Base-by-base conservation (phyloP, 2,888 invertebrate species). In the Drosophila infuscata region DNA sequence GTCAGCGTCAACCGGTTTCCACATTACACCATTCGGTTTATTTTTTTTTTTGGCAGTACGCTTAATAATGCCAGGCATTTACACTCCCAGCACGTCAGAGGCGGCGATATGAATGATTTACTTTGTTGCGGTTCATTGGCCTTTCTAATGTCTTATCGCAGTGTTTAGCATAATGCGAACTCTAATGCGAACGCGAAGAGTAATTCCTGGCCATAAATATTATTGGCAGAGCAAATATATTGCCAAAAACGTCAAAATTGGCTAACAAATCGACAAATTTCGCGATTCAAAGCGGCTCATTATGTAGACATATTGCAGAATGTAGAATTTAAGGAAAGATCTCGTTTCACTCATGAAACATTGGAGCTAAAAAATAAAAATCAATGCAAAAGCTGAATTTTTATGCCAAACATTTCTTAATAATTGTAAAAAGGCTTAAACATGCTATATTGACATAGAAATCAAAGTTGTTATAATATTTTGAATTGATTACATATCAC, bases 1-100 rank as follows among this genome's bases (percentile, higher is more conserved):
- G 60, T 49, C 53, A 59, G 33, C 79, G 76, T 83, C 82, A 85
- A 85, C 89, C 85, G 89, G 85, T 85, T 85, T 89, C 57, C 84
- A 74, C 61, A 76, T 80, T 78, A 87, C 87, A 78, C 74, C 84
- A 76, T 70, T 66, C 60, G 64, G 72, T 80, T 73, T 60, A 25
- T 53, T 25, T 6, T 25, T 6, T 25, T 25, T 56, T 56, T 88
- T 72, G 83, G 72, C 74, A 76, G 76, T 85, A 81, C 36, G 36
- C 52, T 53, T 25, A 48, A 48, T 54, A 52, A 43, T 30, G 36
- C 29, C 46, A 53, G 11, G 15, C 53, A 51, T 32, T 61, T 49
- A 63, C 64, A 60, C 53, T 65, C 57, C 63, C 51, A 63, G 60
- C 51, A 52, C 49, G 49, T 38, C 64, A 58, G 41, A 53, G 53